phyloP scores from a whole-genome alignment of 1,140 invertebrate species.

The Olivierus martensii region DNA sequence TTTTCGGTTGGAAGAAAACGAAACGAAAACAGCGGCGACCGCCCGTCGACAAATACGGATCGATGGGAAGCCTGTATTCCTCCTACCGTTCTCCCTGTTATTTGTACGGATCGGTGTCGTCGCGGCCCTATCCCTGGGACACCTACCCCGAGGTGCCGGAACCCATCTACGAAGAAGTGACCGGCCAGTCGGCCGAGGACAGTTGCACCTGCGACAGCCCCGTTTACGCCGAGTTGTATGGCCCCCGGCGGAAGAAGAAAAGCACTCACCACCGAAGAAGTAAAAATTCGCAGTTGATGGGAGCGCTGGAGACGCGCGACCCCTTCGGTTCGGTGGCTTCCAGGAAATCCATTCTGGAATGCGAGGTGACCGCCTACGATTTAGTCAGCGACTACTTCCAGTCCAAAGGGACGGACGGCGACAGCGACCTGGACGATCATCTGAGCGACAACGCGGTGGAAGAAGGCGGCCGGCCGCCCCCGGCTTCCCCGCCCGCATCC shows the following conservation, averaged over 20 bases:
- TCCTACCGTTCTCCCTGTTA: too few species aligned
- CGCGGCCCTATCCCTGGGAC: not conserved
- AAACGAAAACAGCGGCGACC: not conserved
- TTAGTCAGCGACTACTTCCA: conserved; percentile 36
- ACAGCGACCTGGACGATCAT: conserved; percentile 14
- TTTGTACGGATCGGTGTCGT: not conserved
- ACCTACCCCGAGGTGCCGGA: not conserved
- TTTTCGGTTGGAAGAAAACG: not conserved
- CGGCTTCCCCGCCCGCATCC: conserved; percentile 4
- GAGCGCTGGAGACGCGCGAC: not conserved
- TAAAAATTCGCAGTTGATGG: not conserved
- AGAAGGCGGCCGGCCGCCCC: not conserved
- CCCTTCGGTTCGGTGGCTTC: conserved; percentile 14
- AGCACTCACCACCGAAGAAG: not conserved
- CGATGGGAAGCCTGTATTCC: too few species aligned
- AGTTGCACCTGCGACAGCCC: too few species aligned
- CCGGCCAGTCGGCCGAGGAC: too few species aligned
- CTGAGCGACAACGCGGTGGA: conserved; percentile 11
- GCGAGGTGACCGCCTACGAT: conserved; percentile 72
- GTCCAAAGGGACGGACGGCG: not conserved
- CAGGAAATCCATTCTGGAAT: conserved; percentile 59
- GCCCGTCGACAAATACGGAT: not conserved
- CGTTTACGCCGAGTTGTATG: too few species aligned
- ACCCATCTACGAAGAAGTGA: not conserved
- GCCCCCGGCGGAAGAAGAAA: too few species aligned